Base-by-base conservation (phyloP, 2,888 invertebrate species). In the Netelia virgata region DNA sequence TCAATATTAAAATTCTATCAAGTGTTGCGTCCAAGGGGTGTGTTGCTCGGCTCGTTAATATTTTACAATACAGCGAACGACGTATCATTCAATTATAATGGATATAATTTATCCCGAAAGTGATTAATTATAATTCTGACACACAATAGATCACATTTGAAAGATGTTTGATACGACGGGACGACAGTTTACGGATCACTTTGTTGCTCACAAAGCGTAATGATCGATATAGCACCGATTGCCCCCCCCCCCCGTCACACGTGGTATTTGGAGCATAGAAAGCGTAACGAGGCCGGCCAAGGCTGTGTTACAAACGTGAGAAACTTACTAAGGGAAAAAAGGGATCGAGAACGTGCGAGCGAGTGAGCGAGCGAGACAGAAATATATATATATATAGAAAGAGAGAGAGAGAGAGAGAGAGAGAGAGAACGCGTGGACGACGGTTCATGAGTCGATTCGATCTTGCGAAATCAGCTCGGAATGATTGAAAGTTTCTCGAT, bases 221-320 rank as follows among this genome's bases (percentile, higher is more conserved):
- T 14, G 47, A 47, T 47, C 47, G 47, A 14, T 47, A 10, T 10
- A 47, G 47, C 47, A 14, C 11, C 14, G 14, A 14, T 47, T 47
- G 11, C 47, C 47, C 11, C 14, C 47, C 5, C 28, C 28, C 28
- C 47, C 11, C 6, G 11, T 47, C 10, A 11, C 14, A 47, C 10
- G 11, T 57, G 84, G 84, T 85, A 87, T 87, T 86, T 81, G 75
- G 86, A 87, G 57, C 87, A 84, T 87, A 86, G 86, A 86, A 87
- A 86, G 84, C 86, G 84, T 85, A 86, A 85, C 82, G 87, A 85
- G 83, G 82, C 79, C 79, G 75, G 69, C 78, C 79, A 82, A 82
- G 82, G 82, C 82, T 85, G 55, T 59, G 20, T 55, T 76, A 70
- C 74, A 64, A 79, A 68, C 41, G 86, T 87, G 87, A 87, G 87